These are phyloP conservation scores for Heliothis virescens DNA, from an alignment of 1,140 invertebrate genomes.

Conservation along the genomic window DNA sequence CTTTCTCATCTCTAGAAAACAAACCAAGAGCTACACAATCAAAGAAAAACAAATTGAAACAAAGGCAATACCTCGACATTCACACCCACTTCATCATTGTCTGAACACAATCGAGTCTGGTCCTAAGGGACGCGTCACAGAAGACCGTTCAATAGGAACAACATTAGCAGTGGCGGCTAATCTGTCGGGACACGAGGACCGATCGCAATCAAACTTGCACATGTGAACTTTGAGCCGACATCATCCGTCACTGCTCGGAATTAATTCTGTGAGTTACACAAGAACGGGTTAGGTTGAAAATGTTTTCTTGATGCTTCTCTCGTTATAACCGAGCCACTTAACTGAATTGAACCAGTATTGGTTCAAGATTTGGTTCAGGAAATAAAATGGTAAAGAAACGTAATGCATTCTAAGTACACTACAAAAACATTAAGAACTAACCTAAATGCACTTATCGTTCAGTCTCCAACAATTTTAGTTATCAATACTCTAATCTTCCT, in stretches of 20 bases:
- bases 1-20: background rate
- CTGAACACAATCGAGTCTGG: constrained; percentile 37
- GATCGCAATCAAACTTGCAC: constrained; percentile 75
- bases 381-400: background rate
- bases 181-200: constrained; percentile 60
- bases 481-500: background rate
- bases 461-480: background rate
- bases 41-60: constrained; percentile 33
- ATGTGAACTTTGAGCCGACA: constrained; percentile 62
- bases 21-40: background rate
- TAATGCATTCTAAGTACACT: too few relatives aligned
- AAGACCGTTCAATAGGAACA: constrained; percentile 57
- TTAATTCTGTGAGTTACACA: constrained; percentile 13
- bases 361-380: background rate
- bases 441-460: too few relatives aligned
- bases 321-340: too few relatives aligned
- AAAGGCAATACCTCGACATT: constrained; percentile 36
- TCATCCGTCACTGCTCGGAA: constrained; percentile 45
- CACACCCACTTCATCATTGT: constrained; percentile 61
- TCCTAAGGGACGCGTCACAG: constrained; percentile 50
- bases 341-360: background rate
- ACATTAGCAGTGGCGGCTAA: constrained; percentile 70
- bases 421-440: too few relatives aligned
- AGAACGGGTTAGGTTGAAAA: background rate
- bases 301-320: too few relatives aligned